phyloP scores from a whole-genome alignment of 2,113 vertebrate species.

The Parus major region DNA sequence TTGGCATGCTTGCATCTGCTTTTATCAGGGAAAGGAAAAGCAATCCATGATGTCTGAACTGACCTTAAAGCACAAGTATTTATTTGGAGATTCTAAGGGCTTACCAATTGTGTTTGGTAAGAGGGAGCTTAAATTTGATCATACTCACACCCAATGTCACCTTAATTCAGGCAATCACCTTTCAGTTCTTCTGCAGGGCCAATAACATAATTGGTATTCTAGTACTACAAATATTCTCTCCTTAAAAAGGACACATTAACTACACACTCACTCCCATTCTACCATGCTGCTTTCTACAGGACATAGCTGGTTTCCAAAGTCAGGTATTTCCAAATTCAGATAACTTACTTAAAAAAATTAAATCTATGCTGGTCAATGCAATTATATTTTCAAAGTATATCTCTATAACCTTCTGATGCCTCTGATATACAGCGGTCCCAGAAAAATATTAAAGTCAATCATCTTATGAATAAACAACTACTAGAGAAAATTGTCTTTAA shows the following conservation, averaged over 20 bases:
- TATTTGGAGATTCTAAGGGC: constrained; percentile 40
- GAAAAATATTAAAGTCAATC: neutral
- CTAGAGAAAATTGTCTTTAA: neutral
- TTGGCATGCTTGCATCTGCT: constrained; percentile 63
- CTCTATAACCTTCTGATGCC: neutral
- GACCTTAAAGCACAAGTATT: constrained; percentile 56
- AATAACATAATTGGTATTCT: neutral
- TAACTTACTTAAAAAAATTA: neutral
- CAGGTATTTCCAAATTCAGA: neutral
- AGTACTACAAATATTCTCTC: neutral
- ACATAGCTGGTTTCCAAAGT: neutral
- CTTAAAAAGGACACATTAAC: neutral
- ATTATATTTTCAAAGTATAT: neutral
- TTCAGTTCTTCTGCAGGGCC: neutral
- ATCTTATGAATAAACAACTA: neutral
- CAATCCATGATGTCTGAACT: constrained; percentile 41
- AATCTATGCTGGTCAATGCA: neutral
- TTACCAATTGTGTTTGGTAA: constrained; percentile 50
- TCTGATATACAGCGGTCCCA: neutral
- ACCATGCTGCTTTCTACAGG: neutral
- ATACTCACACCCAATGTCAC: constrained; percentile 13
- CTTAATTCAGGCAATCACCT: constrained; percentile 26
- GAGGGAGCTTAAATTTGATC: constrained; percentile 37
- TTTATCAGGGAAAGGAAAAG: constrained; percentile 68
- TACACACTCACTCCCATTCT: neutral